Conservation (phyloP, 1,140 invertebrate species). For the Himalopsyche phryganea region DNA sequence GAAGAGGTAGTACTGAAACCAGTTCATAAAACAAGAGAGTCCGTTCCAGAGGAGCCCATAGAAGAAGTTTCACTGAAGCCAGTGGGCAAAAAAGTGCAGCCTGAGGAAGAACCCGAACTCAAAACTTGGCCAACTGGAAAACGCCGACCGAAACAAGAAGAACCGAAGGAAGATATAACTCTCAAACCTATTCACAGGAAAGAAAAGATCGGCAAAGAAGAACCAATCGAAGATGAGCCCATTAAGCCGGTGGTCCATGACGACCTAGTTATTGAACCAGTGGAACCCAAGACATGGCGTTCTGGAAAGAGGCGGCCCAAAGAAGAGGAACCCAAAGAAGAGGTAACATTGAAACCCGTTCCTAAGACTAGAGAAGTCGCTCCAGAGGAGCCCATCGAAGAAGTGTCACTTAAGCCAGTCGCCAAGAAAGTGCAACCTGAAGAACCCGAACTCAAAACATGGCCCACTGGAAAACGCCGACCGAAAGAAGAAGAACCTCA, state of each 20-base stretch:
- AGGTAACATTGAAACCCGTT: constrained; percentile 51
- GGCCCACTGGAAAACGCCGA: constrained; percentile 43
- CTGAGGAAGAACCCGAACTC: constrained; percentile 29
- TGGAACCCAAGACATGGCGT: constrained; percentile 47
- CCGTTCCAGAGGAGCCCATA: constrained; percentile 40
- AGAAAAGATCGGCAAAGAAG: constrained; percentile 41
- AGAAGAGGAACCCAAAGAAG: constrained; percentile 45
- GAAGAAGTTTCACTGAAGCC: constrained; percentile 38
- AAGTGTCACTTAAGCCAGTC: constrained; percentile 37
- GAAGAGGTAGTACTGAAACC: constrained; percentile 43
- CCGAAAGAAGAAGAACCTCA: constrained; percentile 43
- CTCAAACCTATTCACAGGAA: constrained; percentile 38
- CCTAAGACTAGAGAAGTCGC: constrained; percentile 37
- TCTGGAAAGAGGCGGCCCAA: constrained; percentile 42
- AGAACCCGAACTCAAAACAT: constrained; percentile 41
- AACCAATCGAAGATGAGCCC: constrained; percentile 33
- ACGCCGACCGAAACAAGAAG: constrained; percentile 40
- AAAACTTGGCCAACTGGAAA: constrained; percentile 47
- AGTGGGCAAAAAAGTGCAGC: constrained; percentile 36
- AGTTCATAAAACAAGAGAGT: constrained; percentile 40
- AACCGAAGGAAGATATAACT: constrained; percentile 40
- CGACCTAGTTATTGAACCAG: constrained; percentile 37
- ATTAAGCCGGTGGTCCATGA: constrained; percentile 38
- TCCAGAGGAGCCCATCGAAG: constrained; percentile 36
- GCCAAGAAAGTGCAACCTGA: constrained; percentile 34